phyloP scores from a whole-genome alignment of 2,113 vertebrate genomes.

The Corythoichthys intestinalis region DNA sequence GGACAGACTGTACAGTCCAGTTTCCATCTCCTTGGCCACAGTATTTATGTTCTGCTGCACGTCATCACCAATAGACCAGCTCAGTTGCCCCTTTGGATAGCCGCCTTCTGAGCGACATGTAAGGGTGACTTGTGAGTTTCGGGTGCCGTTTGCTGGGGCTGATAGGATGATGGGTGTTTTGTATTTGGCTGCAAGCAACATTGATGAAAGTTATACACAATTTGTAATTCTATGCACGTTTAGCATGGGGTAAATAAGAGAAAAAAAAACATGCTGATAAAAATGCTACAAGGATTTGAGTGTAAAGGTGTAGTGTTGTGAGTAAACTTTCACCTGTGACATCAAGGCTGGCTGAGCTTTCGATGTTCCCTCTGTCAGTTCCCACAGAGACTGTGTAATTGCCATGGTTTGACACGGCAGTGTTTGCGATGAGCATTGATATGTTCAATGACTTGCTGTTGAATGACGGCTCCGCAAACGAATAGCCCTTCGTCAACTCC shows the following conservation, averaged over 20 bases:
- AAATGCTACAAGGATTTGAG: background rate
- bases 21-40: rapidly evolving
- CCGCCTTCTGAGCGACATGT: conserved; percentile 48
- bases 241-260: too few species aligned
- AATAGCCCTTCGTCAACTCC: background rate
- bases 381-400: background rate
- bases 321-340: conserved; percentile 54
- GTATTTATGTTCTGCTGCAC: conserved; percentile 8
- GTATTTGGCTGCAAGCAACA: conserved; percentile 52
- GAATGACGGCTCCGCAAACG: conserved; percentile 23
- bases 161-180: conserved; percentile 4
- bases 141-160: background rate
- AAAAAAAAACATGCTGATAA: background rate
- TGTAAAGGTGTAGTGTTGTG: too few species aligned
- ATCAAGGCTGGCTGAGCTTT: rapidly evolving
- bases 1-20: conserved; percentile 42
- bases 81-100: conserved; percentile 55
- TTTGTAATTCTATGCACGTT: background rate
- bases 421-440: conserved; percentile 56
- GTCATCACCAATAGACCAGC: conserved; percentile 43
- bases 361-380: rapidly evolving
- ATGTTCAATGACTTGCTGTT: conserved; percentile 15
- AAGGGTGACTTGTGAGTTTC: background rate
- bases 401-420: conserved; percentile 25
- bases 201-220: background rate